Conservation (phyloP, 2,888 invertebrate genomes). For the Platycnemis pennipes region DNA sequence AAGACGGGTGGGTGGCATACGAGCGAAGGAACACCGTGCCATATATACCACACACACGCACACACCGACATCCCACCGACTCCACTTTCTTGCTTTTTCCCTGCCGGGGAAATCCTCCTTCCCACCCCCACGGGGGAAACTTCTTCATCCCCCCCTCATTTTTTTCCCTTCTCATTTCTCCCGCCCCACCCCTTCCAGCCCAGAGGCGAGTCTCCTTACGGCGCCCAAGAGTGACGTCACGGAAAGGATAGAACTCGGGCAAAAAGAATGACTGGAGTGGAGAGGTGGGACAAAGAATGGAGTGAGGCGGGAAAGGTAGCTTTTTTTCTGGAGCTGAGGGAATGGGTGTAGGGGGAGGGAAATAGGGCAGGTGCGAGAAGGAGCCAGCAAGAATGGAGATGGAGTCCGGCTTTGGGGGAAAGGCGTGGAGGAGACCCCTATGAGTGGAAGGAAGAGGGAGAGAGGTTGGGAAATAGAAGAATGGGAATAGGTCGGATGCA, state of each 20-base stretch:
- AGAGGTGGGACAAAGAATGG: not conserved
- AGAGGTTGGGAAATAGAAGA: no score
- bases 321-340: not conserved
- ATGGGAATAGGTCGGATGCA: not conserved
- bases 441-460: not conserved
- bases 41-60: not conserved
- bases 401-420: not conserved
- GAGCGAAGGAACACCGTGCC: not conserved
- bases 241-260: not conserved
- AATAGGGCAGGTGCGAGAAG: not conserved
- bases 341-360: not conserved
- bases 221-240: conserved; percentile 66
- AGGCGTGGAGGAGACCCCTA: not conserved
- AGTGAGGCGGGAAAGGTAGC: not conserved
- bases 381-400: not conserved
- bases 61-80: conserved; percentile 23
- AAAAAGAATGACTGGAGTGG: conserved; percentile 29
- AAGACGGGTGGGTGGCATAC: not conserved
- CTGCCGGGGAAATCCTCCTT: not conserved
- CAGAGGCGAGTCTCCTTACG: conserved; percentile 46
- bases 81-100: conserved; percentile 27
- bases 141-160: not conserved
- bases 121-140: not conserved
- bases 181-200: not conserved
- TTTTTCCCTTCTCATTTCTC: not conserved